These are phyloP conservation scores for Oryzias dopingdopingensis DNA, from an alignment of 2,797 vertebrate species.

Conservation along the genomic window DNA sequence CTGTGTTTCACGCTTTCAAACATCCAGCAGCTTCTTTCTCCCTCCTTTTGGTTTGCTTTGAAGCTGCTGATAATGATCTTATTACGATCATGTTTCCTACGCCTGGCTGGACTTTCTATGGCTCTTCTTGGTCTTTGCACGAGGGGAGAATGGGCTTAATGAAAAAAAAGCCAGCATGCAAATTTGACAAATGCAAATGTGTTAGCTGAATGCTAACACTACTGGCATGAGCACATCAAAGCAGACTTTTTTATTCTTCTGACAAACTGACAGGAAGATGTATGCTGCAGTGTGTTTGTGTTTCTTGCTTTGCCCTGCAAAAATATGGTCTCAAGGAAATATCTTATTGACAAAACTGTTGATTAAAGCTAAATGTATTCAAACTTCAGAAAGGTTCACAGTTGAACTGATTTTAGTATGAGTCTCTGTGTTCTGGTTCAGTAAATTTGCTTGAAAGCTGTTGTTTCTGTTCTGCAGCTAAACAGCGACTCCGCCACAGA, in stretches of 20 bases:
- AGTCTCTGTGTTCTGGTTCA: too few relatives aligned
- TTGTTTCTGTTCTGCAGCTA: conserved; percentile 73
- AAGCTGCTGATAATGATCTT: conserved; percentile 17
- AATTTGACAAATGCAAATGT: conserved; percentile 15
- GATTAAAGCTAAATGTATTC: too few relatives aligned
- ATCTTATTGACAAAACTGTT: not conserved
- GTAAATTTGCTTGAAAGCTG: not conserved
- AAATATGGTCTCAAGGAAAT: not conserved
- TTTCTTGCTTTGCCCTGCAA: too few relatives aligned
- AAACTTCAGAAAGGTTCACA: too few relatives aligned
- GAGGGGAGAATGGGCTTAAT: conserved; percentile 66
- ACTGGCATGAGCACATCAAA: too few relatives aligned
- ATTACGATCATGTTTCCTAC: conserved; percentile 15
- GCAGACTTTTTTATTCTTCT: too few relatives aligned
- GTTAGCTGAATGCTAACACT: too few relatives aligned
- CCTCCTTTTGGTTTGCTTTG: conserved; percentile 42
- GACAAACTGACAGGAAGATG: too few relatives aligned
- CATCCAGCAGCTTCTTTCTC: conserved; percentile 33
- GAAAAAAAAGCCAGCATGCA: conserved; percentile 48
- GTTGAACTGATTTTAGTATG: too few relatives aligned
- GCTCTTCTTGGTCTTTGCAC: conserved; percentile 48
- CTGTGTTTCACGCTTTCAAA: conserved; percentile 17
- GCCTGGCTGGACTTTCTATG: too few relatives aligned
- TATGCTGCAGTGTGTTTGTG: too few relatives aligned
- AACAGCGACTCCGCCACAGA: conserved; percentile 88